Evolutionary conservation across 2,888 invertebrate genomes (phyloP).

Genomic region (Sinotaia quadrata): DNA sequence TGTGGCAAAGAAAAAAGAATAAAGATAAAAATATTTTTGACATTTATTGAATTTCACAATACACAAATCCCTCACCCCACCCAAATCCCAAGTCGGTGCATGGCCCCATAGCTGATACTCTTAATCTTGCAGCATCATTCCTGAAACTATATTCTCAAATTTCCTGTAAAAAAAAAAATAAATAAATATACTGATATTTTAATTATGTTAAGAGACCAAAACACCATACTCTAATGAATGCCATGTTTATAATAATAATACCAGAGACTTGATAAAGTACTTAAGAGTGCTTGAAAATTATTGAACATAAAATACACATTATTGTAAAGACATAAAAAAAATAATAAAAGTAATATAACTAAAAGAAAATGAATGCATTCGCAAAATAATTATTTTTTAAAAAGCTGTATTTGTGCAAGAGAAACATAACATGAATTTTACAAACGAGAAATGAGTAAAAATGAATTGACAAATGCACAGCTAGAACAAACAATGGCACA

Average conservation of each 20-base stretch:
- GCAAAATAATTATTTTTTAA: too few relatives aligned
- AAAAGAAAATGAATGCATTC: too few relatives aligned
- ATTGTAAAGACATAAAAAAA: slow-evolving; percentile 6
- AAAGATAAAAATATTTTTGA: too few relatives aligned
- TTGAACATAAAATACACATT: neutral
- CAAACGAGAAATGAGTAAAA: too few relatives aligned
- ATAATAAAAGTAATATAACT: neutral
- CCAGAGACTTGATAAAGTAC: neutral
- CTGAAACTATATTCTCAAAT: slow-evolving; percentile 68
- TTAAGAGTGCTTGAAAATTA: neutral
- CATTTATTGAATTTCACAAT: too few relatives aligned
- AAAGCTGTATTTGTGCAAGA: too few relatives aligned
- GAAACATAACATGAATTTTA: too few relatives aligned
- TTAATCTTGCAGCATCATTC: slow-evolving; percentile 65
- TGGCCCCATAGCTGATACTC: neutral
- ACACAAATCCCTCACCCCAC: too few relatives aligned
- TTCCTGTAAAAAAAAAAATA: slow-evolving; percentile 54
- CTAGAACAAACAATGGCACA: too few relatives aligned
- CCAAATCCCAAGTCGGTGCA: too few relatives aligned
- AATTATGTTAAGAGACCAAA: neutral
- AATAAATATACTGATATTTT: neutral
- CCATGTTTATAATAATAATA: neutral
- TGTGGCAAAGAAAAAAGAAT: too few relatives aligned
- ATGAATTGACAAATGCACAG: too few relatives aligned
- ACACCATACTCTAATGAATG: neutral